phyloP scores from a whole-genome alignment of 2,888 invertebrate species.

The Lottia scabra region DNA sequence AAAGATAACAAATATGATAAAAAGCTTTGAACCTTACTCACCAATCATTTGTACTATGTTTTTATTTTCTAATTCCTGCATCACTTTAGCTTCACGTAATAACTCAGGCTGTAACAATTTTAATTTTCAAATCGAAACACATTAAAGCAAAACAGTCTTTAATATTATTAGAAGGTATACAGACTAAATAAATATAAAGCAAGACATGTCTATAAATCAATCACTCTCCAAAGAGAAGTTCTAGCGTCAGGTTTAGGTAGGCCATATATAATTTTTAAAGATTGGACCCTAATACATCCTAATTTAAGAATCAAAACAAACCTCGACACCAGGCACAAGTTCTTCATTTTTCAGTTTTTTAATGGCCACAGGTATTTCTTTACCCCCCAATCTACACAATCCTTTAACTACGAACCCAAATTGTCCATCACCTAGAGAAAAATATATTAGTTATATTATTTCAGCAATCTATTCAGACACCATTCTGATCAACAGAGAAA shows the following conservation, averaged over 20 bases:
- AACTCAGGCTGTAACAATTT: slow-evolving; percentile 64
- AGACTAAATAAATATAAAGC: no score
- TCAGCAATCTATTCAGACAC: no score
- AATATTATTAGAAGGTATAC: no score
- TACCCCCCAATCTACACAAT: slow-evolving; percentile 49
- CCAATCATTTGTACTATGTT: slow-evolving; percentile 69
- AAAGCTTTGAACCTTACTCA: slow-evolving; percentile 23
- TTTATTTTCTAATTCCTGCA: slow-evolving; percentile 68
- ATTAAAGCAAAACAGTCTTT: no score
- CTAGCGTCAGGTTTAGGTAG: no score
- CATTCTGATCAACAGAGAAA: no score
- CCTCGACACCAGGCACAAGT: slow-evolving; percentile 44
- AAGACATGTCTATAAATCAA: no score
- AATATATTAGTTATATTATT: background rate
- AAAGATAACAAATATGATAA: no score
- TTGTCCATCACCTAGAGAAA: slow-evolving; percentile 65
- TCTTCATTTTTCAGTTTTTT: slow-evolving; percentile 69
- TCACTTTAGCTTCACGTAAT: slow-evolving; percentile 69
- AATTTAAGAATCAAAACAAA: slow-evolving; percentile 12
- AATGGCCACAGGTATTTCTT: slow-evolving; percentile 68
- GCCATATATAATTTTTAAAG: no score
- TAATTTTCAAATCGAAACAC: background rate
- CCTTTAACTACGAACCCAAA: slow-evolving; percentile 70
- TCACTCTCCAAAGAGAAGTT: no score
- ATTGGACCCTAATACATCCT: no score